phyloP scores from a whole-genome alignment of 2,113 vertebrate genomes.

The Todiramphus chloris region DNA sequence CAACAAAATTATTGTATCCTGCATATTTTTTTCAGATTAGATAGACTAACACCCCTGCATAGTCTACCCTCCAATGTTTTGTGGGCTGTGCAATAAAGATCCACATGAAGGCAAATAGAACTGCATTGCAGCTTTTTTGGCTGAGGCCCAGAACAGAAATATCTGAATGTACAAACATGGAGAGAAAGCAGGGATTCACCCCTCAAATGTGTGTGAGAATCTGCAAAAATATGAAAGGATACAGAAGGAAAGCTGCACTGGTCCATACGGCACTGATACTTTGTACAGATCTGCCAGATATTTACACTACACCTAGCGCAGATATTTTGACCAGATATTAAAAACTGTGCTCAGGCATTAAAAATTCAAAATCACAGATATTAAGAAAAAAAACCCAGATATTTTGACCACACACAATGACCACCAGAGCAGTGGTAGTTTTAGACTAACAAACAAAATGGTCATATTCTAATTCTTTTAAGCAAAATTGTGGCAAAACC shows the following conservation, averaged over 20 bases:
- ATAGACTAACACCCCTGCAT: background rate
- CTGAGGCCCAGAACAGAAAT: background rate
- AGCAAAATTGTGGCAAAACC: background rate
- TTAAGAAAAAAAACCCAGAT: background rate
- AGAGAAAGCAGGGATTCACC: background rate
- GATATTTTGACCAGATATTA: too few species aligned
- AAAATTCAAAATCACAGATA: too few species aligned
- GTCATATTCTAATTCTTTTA: background rate
- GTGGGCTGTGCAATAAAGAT: background rate
- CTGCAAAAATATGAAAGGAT: background rate
- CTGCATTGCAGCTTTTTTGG: background rate
- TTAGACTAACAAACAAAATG: background rate
- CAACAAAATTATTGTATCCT: background rate
- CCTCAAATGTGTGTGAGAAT: rapidly evolving
- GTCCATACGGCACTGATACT: background rate
- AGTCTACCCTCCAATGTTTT: background rate
- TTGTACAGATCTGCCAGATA: background rate
- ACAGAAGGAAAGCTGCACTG: background rate
- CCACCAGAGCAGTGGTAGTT: background rate
- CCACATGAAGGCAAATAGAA: background rate
- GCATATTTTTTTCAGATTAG: background rate
- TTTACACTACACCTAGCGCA: background rate
- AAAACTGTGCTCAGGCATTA: too few species aligned
- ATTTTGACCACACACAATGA: background rate
- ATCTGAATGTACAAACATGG: background rate